Conservation (phyloP, 1,140 invertebrate species). For the Meloidogyne floridensis region DNA sequence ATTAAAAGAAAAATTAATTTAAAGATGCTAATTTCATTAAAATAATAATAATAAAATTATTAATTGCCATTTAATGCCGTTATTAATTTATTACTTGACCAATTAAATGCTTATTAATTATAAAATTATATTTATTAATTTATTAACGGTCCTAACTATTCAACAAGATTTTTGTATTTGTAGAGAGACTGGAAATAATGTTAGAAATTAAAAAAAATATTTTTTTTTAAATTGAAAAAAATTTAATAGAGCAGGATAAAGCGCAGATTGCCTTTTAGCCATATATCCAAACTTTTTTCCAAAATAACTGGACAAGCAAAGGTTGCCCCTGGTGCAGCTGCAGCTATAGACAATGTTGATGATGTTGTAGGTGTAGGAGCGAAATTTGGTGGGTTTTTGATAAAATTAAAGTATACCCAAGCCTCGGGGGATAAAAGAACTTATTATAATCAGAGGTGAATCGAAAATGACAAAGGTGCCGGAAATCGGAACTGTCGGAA, state of each 20-base stretch:
- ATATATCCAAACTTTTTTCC: conserved; percentile 15
- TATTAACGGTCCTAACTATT: background rate
- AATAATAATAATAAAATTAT: background rate
- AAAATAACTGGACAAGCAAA: conserved; percentile 22
- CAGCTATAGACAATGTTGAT: background rate
- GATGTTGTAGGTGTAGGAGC: background rate
- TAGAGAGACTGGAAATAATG: too few relatives aligned
- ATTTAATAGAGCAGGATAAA: background rate
- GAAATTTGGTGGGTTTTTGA: background rate
- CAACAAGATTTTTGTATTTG: background rate
- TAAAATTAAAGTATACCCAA: too few relatives aligned
- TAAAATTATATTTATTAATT: background rate
- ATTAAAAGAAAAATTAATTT: background rate
- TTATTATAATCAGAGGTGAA: too few relatives aligned
- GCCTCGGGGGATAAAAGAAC: too few relatives aligned
- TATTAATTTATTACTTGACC: background rate
- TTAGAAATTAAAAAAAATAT: too few relatives aligned
- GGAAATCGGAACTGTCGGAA: too few relatives aligned
- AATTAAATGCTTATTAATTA: conserved; percentile 3
- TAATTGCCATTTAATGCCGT: background rate
- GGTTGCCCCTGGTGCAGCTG: background rate
- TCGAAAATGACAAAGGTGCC: too few relatives aligned
- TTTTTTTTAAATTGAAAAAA: background rate
- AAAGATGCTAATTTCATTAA: background rate
- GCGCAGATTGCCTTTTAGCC: conserved; percentile 3